A percentile compares a stretch with the other conserved stretches of the same genome.
Evolutionary conservation across 2,113 vertebrate genomes (phyloP).

Genomic region (Amphiprion percula): DNA sequence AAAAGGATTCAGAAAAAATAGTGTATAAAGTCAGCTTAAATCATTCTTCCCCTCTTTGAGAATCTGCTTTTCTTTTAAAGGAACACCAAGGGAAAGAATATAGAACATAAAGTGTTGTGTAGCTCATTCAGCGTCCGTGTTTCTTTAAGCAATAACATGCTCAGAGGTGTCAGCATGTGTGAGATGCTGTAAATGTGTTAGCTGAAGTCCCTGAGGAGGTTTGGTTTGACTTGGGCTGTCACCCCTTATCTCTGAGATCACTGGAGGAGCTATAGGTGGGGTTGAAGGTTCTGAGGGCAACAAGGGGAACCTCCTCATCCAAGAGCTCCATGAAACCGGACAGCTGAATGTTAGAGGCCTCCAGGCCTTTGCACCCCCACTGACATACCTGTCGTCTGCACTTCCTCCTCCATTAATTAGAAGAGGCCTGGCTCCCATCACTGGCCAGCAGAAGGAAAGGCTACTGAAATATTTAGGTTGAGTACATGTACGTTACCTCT

Average conservation of each 20-base stretch:
- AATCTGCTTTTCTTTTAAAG: not conserved
- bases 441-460: slow-evolving; percentile 14
- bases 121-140: not conserved
- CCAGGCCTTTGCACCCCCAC: slow-evolving; percentile 46
- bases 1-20: not conserved
- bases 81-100: not conserved
- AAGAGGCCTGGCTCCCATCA: slow-evolving; percentile 30
- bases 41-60: no score
- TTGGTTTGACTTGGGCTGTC: slow-evolving; percentile 33
- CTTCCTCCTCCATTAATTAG: slow-evolving; percentile 73
- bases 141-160: not conserved
- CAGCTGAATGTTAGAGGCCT: slow-evolving; percentile 70
- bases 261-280: slow-evolving; percentile 10
- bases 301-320: slow-evolving; percentile 18
- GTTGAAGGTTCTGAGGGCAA: slow-evolving; percentile 25
- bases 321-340: slow-evolving; percentile 63
- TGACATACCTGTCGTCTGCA: slow-evolving; percentile 53
- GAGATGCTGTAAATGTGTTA: slow-evolving; percentile 20
- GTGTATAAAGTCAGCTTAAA: not conserved
- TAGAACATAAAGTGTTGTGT: no score
- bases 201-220: slow-evolving; percentile 5
- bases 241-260: slow-evolving; percentile 32
- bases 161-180: slow-evolving; percentile 12
- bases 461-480: slow-evolving; percentile 66
- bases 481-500: slow-evolving; percentile 50